Conservation (phyloP, 2,888 invertebrate genomes). For the Drosophila gaucha region DNA sequence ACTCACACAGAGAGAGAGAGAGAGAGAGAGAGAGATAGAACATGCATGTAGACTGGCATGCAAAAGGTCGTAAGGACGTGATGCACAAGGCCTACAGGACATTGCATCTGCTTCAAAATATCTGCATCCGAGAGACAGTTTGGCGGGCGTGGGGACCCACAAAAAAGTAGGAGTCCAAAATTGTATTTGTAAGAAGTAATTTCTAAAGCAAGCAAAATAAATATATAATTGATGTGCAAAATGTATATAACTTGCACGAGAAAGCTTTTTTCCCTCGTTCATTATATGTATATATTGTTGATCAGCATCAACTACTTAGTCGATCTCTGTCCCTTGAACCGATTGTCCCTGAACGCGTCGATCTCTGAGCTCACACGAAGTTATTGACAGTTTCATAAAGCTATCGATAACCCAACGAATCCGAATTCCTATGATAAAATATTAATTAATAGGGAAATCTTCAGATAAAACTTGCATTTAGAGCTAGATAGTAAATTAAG, state of each 20-base stretch:
- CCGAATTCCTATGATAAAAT: no score
- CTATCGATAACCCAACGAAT: no score
- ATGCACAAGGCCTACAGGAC: constrained; percentile 65
- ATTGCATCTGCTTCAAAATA: constrained; percentile 44
- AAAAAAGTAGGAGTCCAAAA: background rate
- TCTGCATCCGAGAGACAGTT: constrained; percentile 52
- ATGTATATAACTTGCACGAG: background rate
- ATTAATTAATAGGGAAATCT: no score
- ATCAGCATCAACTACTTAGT: background rate
- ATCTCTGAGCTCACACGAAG: no score
- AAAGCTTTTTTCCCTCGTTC: background rate
- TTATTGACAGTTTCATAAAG: no score
- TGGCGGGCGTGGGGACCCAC: background rate
- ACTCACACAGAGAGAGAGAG: constrained; percentile 6
- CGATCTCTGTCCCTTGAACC: background rate
- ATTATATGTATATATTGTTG: no score
- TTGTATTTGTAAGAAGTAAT: background rate
- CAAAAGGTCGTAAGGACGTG: constrained; percentile 51
- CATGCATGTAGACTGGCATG: constrained; percentile 5
- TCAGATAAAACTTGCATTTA: no score
- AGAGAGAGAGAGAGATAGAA: background rate
- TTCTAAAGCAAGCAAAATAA: no score
- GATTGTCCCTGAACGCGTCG: background rate
- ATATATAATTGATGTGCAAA: background rate
- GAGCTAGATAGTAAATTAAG: no score